These are phyloP conservation scores for Amaurobius ferox DNA, from an alignment of 2,888 invertebrate genomes.

Conservation along the genomic window DNA sequence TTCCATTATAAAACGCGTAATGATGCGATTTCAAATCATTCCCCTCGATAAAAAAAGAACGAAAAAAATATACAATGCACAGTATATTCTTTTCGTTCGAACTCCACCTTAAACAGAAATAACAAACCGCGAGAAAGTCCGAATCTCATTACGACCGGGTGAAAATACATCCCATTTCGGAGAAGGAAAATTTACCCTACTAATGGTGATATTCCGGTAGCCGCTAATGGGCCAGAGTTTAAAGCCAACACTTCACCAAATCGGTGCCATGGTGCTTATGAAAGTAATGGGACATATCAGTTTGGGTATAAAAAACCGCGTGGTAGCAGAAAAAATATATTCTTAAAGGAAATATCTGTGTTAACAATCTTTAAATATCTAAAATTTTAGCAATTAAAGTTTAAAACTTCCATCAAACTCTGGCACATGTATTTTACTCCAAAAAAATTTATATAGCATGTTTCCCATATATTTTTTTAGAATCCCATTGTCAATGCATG, in stretches of 20 bases:
- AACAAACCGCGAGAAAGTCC: background rate
- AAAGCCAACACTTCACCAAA: background rate
- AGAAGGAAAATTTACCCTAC: background rate
- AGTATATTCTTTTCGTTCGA: background rate
- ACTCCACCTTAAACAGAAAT: background rate
- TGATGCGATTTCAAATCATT: background rate
- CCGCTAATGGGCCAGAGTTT: background rate
- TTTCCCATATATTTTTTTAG: too few relatives aligned
- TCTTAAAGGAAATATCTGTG: too few relatives aligned
- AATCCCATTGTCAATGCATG: too few relatives aligned
- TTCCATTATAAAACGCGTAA: background rate
- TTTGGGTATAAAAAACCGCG: too few relatives aligned
- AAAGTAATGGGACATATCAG: too few relatives aligned
- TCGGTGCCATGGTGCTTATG: background rate
- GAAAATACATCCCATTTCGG: background rate
- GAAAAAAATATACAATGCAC: background rate
- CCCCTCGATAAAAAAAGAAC: background rate
- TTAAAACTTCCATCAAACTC: too few relatives aligned
- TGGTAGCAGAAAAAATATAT: too few relatives aligned
- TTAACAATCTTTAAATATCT: too few relatives aligned
- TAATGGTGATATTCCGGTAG: too few relatives aligned
- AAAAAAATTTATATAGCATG: too few relatives aligned
- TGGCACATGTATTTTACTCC: too few relatives aligned
- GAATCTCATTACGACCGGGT: background rate
- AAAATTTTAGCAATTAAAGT: too few relatives aligned